phyloP scores from a whole-genome alignment of 2,797 vertebrate species.

The Tangara arthus region DNA sequence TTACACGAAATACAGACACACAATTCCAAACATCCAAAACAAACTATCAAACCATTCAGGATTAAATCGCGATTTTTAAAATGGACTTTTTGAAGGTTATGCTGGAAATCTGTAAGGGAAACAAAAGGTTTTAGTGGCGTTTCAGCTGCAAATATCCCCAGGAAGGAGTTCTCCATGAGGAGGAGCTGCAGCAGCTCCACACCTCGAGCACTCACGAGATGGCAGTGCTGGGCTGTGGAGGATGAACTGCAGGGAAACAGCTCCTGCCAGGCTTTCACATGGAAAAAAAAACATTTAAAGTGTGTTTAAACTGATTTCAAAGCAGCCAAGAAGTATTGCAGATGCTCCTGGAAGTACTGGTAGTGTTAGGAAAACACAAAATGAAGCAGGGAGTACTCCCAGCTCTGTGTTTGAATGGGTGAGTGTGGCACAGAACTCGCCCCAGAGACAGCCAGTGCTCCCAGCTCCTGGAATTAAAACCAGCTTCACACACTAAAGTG shows the following conservation, averaged over 20 bases:
- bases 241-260: fast-evolving
- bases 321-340: background rate
- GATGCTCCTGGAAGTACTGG: background rate
- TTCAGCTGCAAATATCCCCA: background rate
- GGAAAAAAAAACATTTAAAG: background rate
- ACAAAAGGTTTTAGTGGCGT: fast-evolving
- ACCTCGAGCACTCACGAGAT: background rate
- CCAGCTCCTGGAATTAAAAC: background rate
- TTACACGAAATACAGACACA: background rate
- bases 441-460: background rate
- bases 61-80: background rate
- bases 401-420: fast-evolving
- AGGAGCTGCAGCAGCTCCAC: background rate
- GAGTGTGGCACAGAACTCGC: fast-evolving
- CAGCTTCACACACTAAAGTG: background rate
- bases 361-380: background rate
- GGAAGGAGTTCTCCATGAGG: fast-evolving
- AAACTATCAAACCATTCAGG: background rate
- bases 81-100: fast-evolving
- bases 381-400: fast-evolving
- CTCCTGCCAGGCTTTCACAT: fast-evolving
- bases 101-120: fast-evolving
- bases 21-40: background rate
- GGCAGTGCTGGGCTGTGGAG: background rate
- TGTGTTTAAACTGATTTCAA: fast-evolving